Conservation (phyloP, 1,140 invertebrate species). For the Aricia agestis region DNA sequence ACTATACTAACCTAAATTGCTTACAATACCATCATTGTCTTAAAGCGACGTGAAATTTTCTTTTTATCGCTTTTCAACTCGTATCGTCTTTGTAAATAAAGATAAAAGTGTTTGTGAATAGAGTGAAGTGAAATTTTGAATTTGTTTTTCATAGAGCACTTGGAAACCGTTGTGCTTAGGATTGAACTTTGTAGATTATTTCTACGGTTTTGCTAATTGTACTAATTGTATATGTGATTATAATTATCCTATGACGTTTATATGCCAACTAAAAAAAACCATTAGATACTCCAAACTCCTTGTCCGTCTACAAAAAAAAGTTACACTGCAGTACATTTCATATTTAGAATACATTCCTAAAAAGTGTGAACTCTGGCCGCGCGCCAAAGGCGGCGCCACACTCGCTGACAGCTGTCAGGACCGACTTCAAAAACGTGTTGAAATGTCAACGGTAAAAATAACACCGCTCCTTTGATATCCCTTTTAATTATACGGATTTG, state of each 20-base stretch:
- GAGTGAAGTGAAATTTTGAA: constrained; percentile 27
- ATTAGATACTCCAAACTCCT: no score
- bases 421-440: constrained; percentile 2
- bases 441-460: neutral
- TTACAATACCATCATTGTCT: constrained; percentile 63
- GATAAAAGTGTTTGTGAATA: constrained; percentile 30
- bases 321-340: neutral
- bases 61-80: constrained; percentile 49
- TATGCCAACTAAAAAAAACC: no score
- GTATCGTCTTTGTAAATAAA: constrained; percentile 44
- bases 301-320: no score
- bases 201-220: no score
- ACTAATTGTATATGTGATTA: no score
- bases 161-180: no score
- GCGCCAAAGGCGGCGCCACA: constrained; percentile 19
- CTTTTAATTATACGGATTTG: neutral
- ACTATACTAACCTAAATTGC: constrained; percentile 68
- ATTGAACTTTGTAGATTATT: no score
- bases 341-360: neutral
- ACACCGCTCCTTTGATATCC: constrained; percentile 6
- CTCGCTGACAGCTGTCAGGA: constrained; percentile 24
- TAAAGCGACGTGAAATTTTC: constrained; percentile 51
- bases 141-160: constrained; percentile 24
- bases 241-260: no score
- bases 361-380: constrained; percentile 18